These are phyloP conservation scores for Chaetodon trifasciatus DNA, from an alignment of 2,797 vertebrate genomes.

Conservation along the genomic window DNA sequence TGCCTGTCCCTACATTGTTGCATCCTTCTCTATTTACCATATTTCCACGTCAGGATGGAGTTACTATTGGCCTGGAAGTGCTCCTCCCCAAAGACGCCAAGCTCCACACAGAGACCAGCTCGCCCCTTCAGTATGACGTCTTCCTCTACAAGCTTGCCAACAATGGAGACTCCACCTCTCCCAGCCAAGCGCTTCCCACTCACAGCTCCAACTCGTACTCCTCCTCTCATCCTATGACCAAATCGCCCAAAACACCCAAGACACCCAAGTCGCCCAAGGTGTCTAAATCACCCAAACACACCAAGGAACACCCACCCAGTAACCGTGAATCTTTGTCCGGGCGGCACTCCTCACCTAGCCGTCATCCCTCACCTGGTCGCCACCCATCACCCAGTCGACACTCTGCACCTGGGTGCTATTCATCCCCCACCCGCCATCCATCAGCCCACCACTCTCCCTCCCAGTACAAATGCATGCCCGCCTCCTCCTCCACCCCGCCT, in stretches of 20 bases:
- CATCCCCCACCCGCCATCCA: conserved; percentile 40
- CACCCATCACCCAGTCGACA: conserved; percentile 55
- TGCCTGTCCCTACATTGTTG: conserved; percentile 67
- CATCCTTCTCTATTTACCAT: conserved; percentile 65
- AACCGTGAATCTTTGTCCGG: conserved; percentile 40
- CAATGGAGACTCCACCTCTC: conserved; percentile 67
- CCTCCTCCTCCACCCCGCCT: conserved; percentile 60
- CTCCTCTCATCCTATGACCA: conserved; percentile 58
- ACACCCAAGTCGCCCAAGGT: conserved; percentile 36
- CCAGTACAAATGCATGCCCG: conserved; percentile 47
- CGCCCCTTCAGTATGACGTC: conserved; percentile 84
- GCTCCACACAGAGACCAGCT: conserved; percentile 73
- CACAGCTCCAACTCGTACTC: conserved; percentile 40
- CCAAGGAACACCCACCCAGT: conserved; percentile 34
- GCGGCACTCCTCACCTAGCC: conserved; percentile 60
- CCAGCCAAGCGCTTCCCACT: conserved; percentile 33
- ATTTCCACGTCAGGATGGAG: conserved; percentile 81
- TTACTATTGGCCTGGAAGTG: conserved; percentile 87
- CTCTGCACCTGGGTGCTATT: conserved; percentile 52
- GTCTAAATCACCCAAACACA: conserved; percentile 50
- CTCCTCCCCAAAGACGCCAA: conserved; percentile 86
- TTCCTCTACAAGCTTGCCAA: conserved; percentile 86
- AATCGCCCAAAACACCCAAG: conserved; percentile 65
- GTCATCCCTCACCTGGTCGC: conserved; percentile 26
- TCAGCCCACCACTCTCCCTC: conserved; percentile 66